Base-by-base conservation (phyloP, 2,888 invertebrate genomes). In the Encarsia formosa region DNA sequence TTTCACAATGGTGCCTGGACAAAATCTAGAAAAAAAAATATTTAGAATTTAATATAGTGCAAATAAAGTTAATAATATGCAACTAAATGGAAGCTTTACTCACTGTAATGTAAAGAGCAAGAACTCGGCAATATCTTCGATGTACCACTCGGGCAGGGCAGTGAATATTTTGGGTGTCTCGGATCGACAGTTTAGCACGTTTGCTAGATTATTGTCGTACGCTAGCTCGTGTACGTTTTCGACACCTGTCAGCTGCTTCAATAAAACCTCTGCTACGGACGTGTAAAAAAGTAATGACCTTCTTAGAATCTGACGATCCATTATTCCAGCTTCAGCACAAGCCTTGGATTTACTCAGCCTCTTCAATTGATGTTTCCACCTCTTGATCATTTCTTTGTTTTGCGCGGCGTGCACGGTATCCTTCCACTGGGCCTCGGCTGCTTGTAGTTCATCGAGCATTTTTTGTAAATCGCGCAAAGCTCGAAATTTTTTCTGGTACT, bases 121-220 rank as follows among this genome's bases (percentile, higher is more conserved):
- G 76, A 97, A 93, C 76, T 98, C 97, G 11, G 97, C 94, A 63
- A 97, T 88, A 72, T 98, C 97, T 76, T 98, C 98, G 62, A 98
- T 85, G 74, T 94, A 92, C 89, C 95, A 97, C 78, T 98, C 97
- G 34, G 98, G 98, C 69, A 93, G 80, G 64, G 95, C 91, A 47
- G 87, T 84, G 79, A 96, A 97, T 63, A 86, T 81, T 62, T 81
- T 79, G 15, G 88, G 83, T 42, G 85, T 78, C 61, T 82, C 81
- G 31, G 80, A 78, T 39, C 81, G 79, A 40, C 79, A 72, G 15
- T 84, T 83, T 55, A 84, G 72, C 63, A 75, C 74, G 3, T 79
- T 76, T 32, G 75, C 76, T 34, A 78, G 76, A 1, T 79, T 77
- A 44, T 77, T 75, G 44, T 54, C 52, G 20, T 52, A 51, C 1